A percentile compares a stretch with the other conserved stretches of the same genome.
Conservation (phyloP, 2,113 vertebrate species). For the Nannobrachium achirus region DNA sequence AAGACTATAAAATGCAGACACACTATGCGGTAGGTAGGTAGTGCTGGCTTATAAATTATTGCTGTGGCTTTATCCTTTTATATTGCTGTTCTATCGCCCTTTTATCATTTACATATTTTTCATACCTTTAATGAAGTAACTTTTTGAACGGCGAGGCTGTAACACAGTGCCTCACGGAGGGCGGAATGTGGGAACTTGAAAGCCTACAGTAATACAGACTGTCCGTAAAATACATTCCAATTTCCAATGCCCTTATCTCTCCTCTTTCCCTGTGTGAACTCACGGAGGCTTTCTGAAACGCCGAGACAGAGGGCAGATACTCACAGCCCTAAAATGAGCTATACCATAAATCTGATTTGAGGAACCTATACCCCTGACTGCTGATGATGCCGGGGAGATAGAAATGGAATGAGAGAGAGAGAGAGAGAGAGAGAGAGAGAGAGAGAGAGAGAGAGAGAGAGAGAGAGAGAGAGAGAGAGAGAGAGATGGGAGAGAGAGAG, state of each 20-base stretch:
- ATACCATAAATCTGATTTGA: slow-evolving; percentile 61
- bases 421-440: neutral
- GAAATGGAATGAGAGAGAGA: slow-evolving; percentile 58
- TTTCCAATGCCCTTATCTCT: slow-evolving; percentile 43
- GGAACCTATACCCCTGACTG: slow-evolving; percentile 47
- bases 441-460: slow-evolving; percentile 8
- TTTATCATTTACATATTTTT: slow-evolving; percentile 61
- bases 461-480: slow-evolving; percentile 1
- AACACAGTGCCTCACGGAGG: slow-evolving; percentile 3
- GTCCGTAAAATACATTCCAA: slow-evolving; percentile 37
- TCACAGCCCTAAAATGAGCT: slow-evolving; percentile 53
- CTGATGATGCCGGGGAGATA: slow-evolving; percentile 55
- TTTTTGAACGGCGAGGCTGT: slow-evolving; percentile 39
- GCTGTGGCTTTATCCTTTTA: slow-evolving; percentile 49
- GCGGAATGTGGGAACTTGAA: neutral
- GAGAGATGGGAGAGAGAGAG: neutral
- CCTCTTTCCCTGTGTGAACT: slow-evolving; percentile 29
- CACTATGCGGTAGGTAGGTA: slow-evolving; percentile 49
- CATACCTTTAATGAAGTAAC: slow-evolving; percentile 59
- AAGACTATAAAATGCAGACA: slow-evolving; percentile 51
- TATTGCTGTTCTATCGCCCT: slow-evolving; percentile 43
- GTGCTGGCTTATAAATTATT: slow-evolving; percentile 60
- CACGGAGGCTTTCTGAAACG: slow-evolving; percentile 47
- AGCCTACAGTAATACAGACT: slow-evolving; percentile 14
- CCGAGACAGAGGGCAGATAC: slow-evolving; percentile 34